These are phyloP conservation scores for Stichodactyla helianthus DNA, from an alignment of 64 coral and sea anemone species.

Conservation along the genomic window DNA sequence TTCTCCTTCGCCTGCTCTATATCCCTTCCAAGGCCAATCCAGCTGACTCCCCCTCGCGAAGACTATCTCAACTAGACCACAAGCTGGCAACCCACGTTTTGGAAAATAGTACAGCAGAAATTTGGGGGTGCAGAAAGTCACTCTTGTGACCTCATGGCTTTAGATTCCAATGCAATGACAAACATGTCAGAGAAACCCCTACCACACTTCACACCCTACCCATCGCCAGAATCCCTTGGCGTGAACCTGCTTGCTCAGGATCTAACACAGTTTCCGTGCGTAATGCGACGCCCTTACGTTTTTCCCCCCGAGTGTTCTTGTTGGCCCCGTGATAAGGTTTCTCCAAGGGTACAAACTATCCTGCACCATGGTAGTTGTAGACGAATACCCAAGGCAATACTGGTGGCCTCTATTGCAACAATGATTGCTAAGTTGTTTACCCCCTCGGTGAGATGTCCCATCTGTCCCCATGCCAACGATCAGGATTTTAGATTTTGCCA, in stretches of 20 bases:
- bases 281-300: conserved; percentile 27
- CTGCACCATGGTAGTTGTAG: conserved; percentile 31
- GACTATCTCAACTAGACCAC: conserved; percentile 12
- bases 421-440: neutral
- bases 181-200: neutral
- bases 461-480: no score
- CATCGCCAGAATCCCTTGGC: conserved; percentile 21
- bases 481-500: no score
- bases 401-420: conserved; percentile 47
- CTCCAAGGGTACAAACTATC: conserved; percentile 36
- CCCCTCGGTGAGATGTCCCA: conserved; percentile 3
- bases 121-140: conserved; percentile 6
- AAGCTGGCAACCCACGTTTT: neutral
- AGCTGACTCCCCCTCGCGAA: conserved; percentile 26
- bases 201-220: conserved; percentile 21
- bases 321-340: conserved; percentile 15
- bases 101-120: neutral
- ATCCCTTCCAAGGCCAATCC: conserved; percentile 26
- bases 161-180: conserved; percentile 19
- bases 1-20: conserved; percentile 11
- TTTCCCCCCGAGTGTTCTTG: conserved; percentile 24
- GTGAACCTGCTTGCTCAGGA: conserved; percentile 36
- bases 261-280: neutral
- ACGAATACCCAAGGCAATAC: conserved; percentile 17
- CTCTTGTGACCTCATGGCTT: no score